These are phyloP conservation scores for Neoaliturus tenellus DNA, from an alignment of 2,888 invertebrate species.

Conservation along the genomic window DNA sequence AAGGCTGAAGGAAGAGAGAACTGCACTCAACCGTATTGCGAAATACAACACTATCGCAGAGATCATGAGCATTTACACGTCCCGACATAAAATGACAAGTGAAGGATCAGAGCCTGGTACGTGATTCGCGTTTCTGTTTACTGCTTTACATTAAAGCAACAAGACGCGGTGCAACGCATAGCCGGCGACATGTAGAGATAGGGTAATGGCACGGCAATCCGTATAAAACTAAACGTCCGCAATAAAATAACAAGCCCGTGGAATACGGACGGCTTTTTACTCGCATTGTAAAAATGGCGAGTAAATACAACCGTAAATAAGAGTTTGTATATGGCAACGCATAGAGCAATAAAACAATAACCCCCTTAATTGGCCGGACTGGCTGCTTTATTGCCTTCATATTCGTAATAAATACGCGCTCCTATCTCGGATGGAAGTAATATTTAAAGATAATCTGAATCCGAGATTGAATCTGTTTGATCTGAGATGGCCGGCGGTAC, in stretches of 20 bases:
- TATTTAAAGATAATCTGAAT: slow-evolving; percentile 53
- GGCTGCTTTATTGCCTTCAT: slow-evolving; percentile 33
- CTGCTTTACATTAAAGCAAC: neutral
- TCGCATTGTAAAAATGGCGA: slow-evolving; percentile 38
- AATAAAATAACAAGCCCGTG: slow-evolving; percentile 20
- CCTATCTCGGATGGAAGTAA: neutral
- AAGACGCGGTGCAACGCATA: slow-evolving; percentile 10
- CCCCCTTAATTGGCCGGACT: slow-evolving; percentile 27
- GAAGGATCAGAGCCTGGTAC: neutral
- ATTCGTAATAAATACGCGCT: slow-evolving; percentile 30
- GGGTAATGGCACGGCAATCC: slow-evolving; percentile 28
- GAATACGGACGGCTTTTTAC: slow-evolving; percentile 35
- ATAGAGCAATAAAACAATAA: slow-evolving; percentile 41
- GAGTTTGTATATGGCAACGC: slow-evolving; percentile 23
- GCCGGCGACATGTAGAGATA: slow-evolving; percentile 37
- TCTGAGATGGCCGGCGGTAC: slow-evolving; percentile 3
- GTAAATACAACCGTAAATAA: slow-evolving; percentile 35
- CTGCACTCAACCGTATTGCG: too few relatives aligned
- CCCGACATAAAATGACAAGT: neutral
- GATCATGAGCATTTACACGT: neutral
- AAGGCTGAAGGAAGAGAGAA: too few relatives aligned
- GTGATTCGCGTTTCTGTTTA: neutral
- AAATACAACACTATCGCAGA: neutral
- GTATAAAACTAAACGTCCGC: slow-evolving; percentile 32
- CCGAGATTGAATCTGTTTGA: slow-evolving; percentile 53